Conservation (phyloP, 2,797 vertebrate species). For the Danio albolineatus region DNA sequence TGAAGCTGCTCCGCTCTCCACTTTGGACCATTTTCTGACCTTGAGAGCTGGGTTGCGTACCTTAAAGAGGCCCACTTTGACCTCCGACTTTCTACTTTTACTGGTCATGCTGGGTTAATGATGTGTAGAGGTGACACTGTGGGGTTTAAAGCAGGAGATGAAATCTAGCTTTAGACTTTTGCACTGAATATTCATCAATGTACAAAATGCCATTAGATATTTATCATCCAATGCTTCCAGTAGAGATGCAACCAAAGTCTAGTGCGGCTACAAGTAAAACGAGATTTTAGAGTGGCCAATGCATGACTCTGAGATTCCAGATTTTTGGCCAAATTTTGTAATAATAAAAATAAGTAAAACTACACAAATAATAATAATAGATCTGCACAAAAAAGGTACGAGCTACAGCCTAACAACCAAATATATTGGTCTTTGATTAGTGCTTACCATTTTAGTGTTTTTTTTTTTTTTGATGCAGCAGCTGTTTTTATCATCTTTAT, state of each 20-base stretch:
- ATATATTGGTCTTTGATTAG: no score
- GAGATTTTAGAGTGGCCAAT: neutral
- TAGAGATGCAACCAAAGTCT: neutral
- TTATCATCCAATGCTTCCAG: neutral
- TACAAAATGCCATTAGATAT: constrained; percentile 15
- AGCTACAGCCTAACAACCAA: no score
- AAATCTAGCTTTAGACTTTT: constrained; percentile 16
- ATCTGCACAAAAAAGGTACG: no score
- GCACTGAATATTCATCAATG: constrained; percentile 43
- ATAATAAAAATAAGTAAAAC: neutral
- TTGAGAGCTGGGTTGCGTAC: constrained; percentile 50
- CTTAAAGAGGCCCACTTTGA: constrained; percentile 43
- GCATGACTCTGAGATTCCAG: neutral
- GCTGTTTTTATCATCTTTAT: no score
- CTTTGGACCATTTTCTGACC: constrained; percentile 44
- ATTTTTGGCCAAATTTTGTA: neutral
- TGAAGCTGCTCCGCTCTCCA: constrained; percentile 31
- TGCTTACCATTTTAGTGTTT: no score
- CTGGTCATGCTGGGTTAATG: constrained; percentile 7
- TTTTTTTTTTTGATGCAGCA: no score
- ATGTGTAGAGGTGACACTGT: neutral
- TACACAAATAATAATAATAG: no score
- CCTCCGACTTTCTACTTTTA: constrained; percentile 54
- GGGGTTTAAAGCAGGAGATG: constrained; percentile 21
- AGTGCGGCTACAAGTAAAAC: neutral